Conservation (phyloP, 2,797 vertebrate species). For the Thripadectes ignobilis region DNA sequence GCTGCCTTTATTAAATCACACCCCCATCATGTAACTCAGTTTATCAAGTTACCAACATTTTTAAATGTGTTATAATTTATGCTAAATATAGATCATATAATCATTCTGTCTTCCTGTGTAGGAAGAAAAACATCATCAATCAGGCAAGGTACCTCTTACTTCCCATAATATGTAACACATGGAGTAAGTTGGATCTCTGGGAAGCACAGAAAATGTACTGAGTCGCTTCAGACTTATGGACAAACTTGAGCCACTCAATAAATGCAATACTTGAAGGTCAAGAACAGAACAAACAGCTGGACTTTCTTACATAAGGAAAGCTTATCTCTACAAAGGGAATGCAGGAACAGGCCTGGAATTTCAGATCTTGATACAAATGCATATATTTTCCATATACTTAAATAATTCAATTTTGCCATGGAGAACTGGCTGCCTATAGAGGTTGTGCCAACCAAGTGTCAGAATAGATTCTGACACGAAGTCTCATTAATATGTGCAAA, state of each 20-base stretch:
- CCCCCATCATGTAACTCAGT: fast-evolving
- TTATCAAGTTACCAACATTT: background rate
- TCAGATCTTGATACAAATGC: background rate
- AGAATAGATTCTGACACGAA: background rate
- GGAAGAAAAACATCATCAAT: background rate
- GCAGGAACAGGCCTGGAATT: background rate
- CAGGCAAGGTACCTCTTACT: background rate
- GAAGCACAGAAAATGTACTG: background rate
- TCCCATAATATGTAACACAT: background rate
- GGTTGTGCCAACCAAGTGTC: background rate
- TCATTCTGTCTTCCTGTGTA: background rate
- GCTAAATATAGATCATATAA: background rate
- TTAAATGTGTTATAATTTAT: background rate
- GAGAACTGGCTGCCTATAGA: background rate
- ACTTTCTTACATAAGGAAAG: background rate
- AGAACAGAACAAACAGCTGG: background rate
- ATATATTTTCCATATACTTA: background rate
- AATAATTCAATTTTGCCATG: background rate
- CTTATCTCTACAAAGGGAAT: background rate
- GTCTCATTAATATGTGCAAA: background rate
- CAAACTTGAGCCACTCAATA: background rate
- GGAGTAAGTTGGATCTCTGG: background rate
- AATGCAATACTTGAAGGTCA: background rate
- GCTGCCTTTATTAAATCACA: background rate
- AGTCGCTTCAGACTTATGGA: background rate